A percentile compares a stretch with the other conserved stretches of the same genome.
phyloP scores from a whole-genome alignment of 1,140 invertebrate genomes.

The Drosophila athabasca region DNA sequence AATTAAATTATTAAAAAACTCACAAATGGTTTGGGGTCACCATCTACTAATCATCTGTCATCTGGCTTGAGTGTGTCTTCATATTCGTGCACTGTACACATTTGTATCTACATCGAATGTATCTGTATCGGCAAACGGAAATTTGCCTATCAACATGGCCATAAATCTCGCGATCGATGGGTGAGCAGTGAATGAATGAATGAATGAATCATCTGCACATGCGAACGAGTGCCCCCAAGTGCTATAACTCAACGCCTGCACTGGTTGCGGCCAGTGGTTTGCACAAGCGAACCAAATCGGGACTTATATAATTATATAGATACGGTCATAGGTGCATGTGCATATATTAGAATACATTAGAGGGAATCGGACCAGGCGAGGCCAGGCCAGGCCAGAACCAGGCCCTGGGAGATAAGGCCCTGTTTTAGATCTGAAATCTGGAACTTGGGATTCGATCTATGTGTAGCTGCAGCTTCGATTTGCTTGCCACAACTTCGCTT shows the following conservation, averaged over 20 bases:
- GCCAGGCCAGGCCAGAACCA: neutral
- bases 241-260: conserved; percentile 63
- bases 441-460: conserved; percentile 5
- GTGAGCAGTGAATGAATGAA: conserved; percentile 36
- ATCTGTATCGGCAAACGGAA: conserved; percentile 50
- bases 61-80: conserved; percentile 32
- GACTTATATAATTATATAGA: conserved; percentile 72
- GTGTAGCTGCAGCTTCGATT: conserved; percentile 18
- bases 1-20: no score
- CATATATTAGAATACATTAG: conserved; percentile 44
- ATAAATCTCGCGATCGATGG: conserved; percentile 65
- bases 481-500: conserved; percentile 8
- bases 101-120: conserved; percentile 1
- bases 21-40: conserved; percentile 11
- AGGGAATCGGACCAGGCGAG: conserved; percentile 19
- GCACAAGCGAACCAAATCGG: conserved; percentile 62
- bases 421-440: neutral
- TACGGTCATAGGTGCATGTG: conserved; percentile 50
- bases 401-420: neutral
- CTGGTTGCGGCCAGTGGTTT: conserved; percentile 48
- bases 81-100: conserved; percentile 20
- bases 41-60: conserved; percentile 31
- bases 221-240: conserved; percentile 29
- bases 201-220: conserved; percentile 50
- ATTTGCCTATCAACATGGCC: conserved; percentile 76